Percentiles rank a stretch among this genome's conserved stretches.
Evolutionary conservation across 1,140 invertebrate genomes (phyloP).

Genomic region (Orius laevigatus): DNA sequence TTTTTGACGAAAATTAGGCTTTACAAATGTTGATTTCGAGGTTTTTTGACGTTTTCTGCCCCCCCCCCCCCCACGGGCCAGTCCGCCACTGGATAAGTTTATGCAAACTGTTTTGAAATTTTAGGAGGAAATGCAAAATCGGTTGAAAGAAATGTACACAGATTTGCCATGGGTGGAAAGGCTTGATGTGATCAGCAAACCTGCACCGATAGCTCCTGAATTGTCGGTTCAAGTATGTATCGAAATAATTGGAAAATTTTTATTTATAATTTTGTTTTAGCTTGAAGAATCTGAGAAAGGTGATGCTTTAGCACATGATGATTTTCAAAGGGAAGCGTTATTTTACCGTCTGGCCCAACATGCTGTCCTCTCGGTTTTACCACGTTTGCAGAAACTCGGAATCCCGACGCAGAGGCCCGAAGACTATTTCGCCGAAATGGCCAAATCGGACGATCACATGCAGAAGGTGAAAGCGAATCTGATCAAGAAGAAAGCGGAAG

Average conservation of each 20-base stretch:
- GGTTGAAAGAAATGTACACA: conserved; percentile 51
- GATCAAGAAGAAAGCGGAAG: conserved; percentile 63
- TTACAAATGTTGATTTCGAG: too few relatives aligned
- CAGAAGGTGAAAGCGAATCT: conserved; percentile 79
- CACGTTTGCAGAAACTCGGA: conserved; percentile 51
- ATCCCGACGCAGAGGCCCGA: conserved; percentile 71
- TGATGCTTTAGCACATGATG: conserved; percentile 49
- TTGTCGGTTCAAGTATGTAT: conserved; percentile 47
- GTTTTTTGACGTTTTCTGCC: too few relatives aligned
- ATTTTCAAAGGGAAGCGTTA: conserved; percentile 79
- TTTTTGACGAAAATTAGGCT: too few relatives aligned
- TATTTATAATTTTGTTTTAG: conserved; percentile 24
- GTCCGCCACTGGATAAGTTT: too few relatives aligned
- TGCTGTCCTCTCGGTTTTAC: conserved; percentile 62
- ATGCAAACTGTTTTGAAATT: conserved; percentile 21
- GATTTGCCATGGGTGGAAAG: conserved; percentile 72
- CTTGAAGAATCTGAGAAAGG: conserved; percentile 47
- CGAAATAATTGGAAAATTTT: not conserved
- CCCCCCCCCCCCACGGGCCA: too few relatives aligned
- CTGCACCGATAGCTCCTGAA: conserved; percentile 67
- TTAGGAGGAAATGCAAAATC: conserved; percentile 47
- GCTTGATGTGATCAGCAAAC: conserved; percentile 55
- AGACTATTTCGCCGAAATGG: conserved; percentile 99
- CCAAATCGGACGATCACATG: conserved; percentile 95
- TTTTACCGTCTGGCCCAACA: conserved; percentile 87